These are phyloP conservation scores for Chrysodeixis includens DNA, from an alignment of 2,888 invertebrate genomes.

Conservation along the genomic window DNA sequence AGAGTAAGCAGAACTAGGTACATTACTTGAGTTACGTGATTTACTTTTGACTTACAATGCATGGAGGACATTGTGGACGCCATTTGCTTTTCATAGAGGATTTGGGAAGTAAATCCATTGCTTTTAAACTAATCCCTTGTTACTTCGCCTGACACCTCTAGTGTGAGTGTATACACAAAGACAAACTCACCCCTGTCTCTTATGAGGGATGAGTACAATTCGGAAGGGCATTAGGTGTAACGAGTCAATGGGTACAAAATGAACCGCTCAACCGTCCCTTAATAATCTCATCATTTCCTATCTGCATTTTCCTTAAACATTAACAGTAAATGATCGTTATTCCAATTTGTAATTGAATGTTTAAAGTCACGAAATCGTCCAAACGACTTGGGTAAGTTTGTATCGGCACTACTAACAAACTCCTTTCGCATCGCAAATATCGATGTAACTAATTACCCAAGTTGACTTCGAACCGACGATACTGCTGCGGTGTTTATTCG, in stretches of 20 bases:
- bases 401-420: conserved; percentile 33
- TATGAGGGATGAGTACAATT: conserved; percentile 31
- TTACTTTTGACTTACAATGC: neutral
- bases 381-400: neutral
- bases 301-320: conserved; percentile 2
- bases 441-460: neutral
- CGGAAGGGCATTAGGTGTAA: conserved; percentile 24
- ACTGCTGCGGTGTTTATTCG: neutral
- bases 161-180: conserved; percentile 23
- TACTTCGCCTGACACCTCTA: conserved; percentile 12
- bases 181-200: conserved; percentile 35
- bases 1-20: neutral
- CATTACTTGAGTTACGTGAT: neutral
- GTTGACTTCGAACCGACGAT: neutral
- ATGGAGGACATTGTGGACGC: neutral
- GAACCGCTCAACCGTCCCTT: neutral
- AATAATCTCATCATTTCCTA: conserved; percentile 22
- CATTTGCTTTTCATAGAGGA: conserved; percentile 7
- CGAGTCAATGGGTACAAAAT: conserved; percentile 38
- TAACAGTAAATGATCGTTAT: neutral
- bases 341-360: neutral
- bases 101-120: conserved; percentile 27
- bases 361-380: conserved; percentile 1
- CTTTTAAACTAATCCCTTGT: conserved; percentile 9
- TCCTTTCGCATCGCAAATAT: conserved; percentile 21